A percentile compares a stretch with the other conserved stretches of the same genome.
These are phyloP conservation scores for Gymnodraco acuticeps DNA, from an alignment of 2,797 vertebrate genomes.

Conservation along the genomic window DNA sequence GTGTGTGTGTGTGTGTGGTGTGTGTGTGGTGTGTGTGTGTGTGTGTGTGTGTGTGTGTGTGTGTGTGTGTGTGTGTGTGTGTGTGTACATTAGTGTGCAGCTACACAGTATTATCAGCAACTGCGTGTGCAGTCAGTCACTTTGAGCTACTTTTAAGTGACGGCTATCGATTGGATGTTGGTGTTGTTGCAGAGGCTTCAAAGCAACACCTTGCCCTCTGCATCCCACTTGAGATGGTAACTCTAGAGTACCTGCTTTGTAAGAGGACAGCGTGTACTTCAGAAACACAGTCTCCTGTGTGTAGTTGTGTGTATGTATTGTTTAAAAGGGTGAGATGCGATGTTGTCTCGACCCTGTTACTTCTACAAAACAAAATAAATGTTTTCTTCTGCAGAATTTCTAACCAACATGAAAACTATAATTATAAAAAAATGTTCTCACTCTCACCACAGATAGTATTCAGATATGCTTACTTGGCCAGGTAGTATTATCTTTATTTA, in stretches of 20 bases:
- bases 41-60: too few species aligned
- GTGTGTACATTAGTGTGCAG: slow-evolving; percentile 41
- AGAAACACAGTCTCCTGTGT: slow-evolving; percentile 33
- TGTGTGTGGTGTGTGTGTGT: too few species aligned
- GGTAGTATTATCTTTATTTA: too few species aligned
- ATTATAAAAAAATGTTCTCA: too few species aligned
- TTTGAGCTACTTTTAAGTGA: slow-evolving; percentile 77
- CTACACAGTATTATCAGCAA: slow-evolving; percentile 56
- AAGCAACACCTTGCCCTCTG: slow-evolving; percentile 64
- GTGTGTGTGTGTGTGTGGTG: too few species aligned
- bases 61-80: too few species aligned
- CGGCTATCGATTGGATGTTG: slow-evolving; percentile 75
- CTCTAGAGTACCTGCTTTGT: slow-evolving; percentile 36
- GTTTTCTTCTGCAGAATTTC: slow-evolving; percentile 30
- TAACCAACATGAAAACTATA: neutral
- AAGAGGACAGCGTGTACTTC: slow-evolving; percentile 34
- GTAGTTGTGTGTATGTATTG: slow-evolving; percentile 22
- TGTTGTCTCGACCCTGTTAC: slow-evolving; percentile 33
- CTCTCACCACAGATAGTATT: too few species aligned
- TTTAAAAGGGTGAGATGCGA: slow-evolving; percentile 21
- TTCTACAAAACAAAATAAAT: slow-evolving; percentile 18
- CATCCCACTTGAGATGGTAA: slow-evolving; percentile 61
- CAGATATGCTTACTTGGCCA: too few species aligned
- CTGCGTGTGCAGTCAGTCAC: slow-evolving; percentile 61
- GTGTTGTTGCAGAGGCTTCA: slow-evolving; percentile 71